Evolutionary conservation across 1,140 invertebrate species (phyloP).

Genomic region (Macrobrachium nipponense): DNA sequence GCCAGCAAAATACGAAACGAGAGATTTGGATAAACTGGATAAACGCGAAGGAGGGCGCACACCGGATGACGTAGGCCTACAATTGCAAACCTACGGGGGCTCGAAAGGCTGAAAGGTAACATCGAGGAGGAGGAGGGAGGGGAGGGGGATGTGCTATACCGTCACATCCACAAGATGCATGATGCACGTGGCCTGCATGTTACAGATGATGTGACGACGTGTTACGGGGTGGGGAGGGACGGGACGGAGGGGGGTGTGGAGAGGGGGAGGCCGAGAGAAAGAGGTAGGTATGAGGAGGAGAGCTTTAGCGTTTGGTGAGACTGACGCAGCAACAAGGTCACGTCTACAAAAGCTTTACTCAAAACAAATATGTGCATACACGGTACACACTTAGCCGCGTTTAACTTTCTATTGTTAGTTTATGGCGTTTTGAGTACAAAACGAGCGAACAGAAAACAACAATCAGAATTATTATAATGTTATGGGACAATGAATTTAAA

Average conservation of each 20-base stretch:
- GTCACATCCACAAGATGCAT: too few species aligned
- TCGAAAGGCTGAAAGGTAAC: too few species aligned
- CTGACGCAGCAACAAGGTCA: constrained; percentile 50
- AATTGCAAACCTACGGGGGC: not conserved
- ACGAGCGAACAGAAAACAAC: too few species aligned
- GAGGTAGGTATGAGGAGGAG: not conserved
- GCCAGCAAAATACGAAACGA: constrained; percentile 55
- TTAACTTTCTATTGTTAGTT: not conserved
- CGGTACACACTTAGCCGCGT: not conserved
- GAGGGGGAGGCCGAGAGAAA: not conserved
- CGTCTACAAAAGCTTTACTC: constrained; percentile 18
- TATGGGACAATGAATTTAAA: too few species aligned
- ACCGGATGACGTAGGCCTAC: constrained; percentile 31
- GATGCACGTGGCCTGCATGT: too few species aligned
- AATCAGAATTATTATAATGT: too few species aligned
- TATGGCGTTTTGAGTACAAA: too few species aligned
- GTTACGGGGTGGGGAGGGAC: not conserved
- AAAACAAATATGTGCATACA: not conserved
- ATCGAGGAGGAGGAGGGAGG: too few species aligned
- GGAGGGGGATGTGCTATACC: too few species aligned
- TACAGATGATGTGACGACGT: not conserved
- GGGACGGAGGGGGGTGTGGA: not conserved
- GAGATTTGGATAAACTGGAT: constrained; percentile 55
- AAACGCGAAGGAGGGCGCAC: constrained; percentile 13
- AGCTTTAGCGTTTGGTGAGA: not conserved